Evolutionary conservation across 2,888 invertebrate genomes (phyloP).

Genomic region (Branchellion lobata): DNA sequence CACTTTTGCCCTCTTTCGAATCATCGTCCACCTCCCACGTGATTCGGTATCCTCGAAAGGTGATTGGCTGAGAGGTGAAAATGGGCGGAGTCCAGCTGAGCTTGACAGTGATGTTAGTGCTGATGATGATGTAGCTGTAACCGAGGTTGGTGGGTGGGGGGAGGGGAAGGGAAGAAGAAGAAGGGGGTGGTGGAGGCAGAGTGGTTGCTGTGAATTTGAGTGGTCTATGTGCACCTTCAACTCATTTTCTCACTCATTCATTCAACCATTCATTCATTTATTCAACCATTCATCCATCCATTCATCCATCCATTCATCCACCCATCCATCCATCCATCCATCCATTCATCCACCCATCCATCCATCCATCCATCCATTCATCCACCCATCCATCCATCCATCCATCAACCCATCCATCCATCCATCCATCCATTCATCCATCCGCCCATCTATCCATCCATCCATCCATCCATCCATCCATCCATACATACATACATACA

Average conservation of each 20-base stretch:
- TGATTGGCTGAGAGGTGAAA: neutral
- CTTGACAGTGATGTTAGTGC: conserved; percentile 32
- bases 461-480: neutral
- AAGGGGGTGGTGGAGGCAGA: neutral
- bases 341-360: neutral
- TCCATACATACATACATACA: neutral
- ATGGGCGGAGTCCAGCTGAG: conserved; percentile 19
- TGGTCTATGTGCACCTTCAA: too few relatives aligned
- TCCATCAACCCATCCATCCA: neutral
- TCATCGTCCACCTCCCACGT: conserved; percentile 26
- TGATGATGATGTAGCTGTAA: conserved; percentile 29
- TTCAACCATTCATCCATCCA: too few relatives aligned
- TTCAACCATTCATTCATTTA: too few relatives aligned
- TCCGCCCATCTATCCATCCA: neutral
- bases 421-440: neutral
- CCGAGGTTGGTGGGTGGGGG: conserved; percentile 16
- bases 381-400: neutral
- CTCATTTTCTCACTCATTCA: neutral
- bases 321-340: neutral
- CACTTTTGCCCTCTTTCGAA: neutral
- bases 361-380: neutral
- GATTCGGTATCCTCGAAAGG: conserved; percentile 12
- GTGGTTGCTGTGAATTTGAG: too few relatives aligned
- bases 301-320: too few relatives aligned
- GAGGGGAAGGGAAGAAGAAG: neutral